These are phyloP conservation scores for Synchiropus splendidus DNA, from an alignment of 2,113 vertebrate species.

Conservation along the genomic window DNA sequence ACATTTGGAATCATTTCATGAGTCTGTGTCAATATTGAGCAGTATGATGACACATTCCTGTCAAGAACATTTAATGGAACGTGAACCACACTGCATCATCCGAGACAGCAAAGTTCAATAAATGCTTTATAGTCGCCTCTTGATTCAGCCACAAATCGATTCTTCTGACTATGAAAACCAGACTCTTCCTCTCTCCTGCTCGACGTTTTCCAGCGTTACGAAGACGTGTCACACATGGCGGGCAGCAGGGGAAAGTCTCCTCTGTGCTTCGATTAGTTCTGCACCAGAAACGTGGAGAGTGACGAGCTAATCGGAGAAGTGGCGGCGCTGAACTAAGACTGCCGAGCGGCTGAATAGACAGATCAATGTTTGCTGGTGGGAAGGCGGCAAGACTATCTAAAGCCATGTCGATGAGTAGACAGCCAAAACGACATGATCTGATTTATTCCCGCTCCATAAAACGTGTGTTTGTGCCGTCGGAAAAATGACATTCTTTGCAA, in stretches of 20 bases:
- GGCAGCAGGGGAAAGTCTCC: constrained; percentile 22
- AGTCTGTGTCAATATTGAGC: too few species aligned
- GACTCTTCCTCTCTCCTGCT: constrained; percentile 21
- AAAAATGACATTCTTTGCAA: too few species aligned
- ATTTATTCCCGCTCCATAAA: too few species aligned
- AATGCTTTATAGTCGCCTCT: constrained; percentile 29
- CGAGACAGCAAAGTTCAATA: constrained; percentile 3
- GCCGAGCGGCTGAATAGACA: constrained; percentile 18
- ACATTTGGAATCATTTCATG: too few species aligned
- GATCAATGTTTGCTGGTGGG: constrained; percentile 26
- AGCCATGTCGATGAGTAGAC: too few species aligned
- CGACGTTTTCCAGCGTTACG: constrained; percentile 19
- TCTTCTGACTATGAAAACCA: constrained; percentile 22
- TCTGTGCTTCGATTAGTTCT: constrained; percentile 53
- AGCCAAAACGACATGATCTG: too few species aligned
- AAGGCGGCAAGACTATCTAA: constrained; percentile 2
- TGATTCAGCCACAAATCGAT: constrained; percentile 5
- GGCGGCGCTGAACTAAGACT: constrained; percentile 13
- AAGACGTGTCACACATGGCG: constrained; percentile 33
- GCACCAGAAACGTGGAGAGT: constrained; percentile 50
- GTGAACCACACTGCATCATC: too few species aligned
- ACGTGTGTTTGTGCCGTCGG: too few species aligned
- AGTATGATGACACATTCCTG: too few species aligned
- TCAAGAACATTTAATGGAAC: too few species aligned
- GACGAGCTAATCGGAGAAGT: constrained; percentile 43